Evolutionary conservation across 2,113 vertebrate species (phyloP).

Genomic region (Ploceus nigricollis): DNA sequence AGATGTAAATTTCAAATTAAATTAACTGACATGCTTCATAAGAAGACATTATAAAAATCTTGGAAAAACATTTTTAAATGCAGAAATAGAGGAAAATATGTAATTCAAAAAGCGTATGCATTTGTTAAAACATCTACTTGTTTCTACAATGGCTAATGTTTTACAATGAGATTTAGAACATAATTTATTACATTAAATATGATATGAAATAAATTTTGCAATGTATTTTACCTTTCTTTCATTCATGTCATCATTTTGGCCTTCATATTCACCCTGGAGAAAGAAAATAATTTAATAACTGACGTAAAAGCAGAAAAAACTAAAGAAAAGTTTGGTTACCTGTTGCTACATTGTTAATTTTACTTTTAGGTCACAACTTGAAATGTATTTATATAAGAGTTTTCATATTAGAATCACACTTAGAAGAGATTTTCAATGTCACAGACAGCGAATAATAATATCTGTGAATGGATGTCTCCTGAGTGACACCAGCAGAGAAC

Average conservation of each 20-base stretch:
- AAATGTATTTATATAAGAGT: background rate
- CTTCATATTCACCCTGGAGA: conserved; percentile 86
- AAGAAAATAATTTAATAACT: background rate
- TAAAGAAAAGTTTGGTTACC: background rate
- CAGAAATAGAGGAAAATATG: background rate
- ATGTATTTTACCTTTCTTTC: conserved; percentile 87
- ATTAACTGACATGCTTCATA: background rate
- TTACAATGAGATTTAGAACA: background rate
- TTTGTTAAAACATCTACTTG: background rate
- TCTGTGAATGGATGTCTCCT: background rate
- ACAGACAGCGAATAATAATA: background rate
- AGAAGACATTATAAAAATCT: background rate
- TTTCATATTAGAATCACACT: background rate
- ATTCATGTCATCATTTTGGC: conserved; percentile 80
- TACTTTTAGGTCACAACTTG: background rate
- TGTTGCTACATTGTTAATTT: background rate
- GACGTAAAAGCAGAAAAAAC: background rate
- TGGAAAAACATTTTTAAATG: background rate
- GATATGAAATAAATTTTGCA: background rate
- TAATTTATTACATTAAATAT: background rate
- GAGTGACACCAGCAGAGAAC: background rate
- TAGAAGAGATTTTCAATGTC: background rate
- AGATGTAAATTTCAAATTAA: background rate
- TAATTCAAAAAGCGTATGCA: background rate
- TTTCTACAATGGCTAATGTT: background rate